Evolutionary conservation across 2,888 invertebrate species (phyloP), one percentile per base, ranked within the genome.

Genomic region (Salpingus planirostris): DNA sequence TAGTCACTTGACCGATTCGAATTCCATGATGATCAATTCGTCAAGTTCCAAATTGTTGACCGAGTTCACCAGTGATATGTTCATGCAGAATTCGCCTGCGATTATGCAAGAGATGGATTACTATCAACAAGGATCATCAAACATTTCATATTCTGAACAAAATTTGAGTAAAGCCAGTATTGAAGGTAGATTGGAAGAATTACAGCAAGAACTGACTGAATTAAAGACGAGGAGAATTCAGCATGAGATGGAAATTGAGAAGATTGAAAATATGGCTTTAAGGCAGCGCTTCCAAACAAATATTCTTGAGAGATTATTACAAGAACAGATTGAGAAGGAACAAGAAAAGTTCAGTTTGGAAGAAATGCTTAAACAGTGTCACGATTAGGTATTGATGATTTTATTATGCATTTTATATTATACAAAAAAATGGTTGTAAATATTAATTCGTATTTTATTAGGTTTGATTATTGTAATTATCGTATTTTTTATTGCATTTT

Each of bases 211-310:
- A 59, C 66, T 91, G 27, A 75, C 77, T 10, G 85, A 87, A 43
- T 63, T 91, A 10, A 80, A 80, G 50, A 73, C 76, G 21, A 74
- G 84, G 28, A 70, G 84, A 38, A 74, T 79, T 32, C 78, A 84
- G 49, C 89, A 88, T 42, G 87, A 90, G 51, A 72, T 78, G 43
- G 87, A 90, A 63, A 80, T 91, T 39, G 76, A 82, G 12, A 82
- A 80, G 25, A 87, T 90, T 57, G 89, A 90, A 56, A 92, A 91
- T 60, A 68, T 80, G 40, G 84, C 87, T 7, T 62, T 92, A 8
- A 69, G 83, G 27, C 86, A 89, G 60, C 69, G 91, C 31, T 85
- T 93, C 61, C 59, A 62, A 38, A n/a, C n/a, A n/a, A 82, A 84
- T 44, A 82, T 80, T 29, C 65, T 91, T 13, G 85, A 90, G 43